Evolutionary conservation across 1,140 invertebrate species (phyloP).

Genomic region (Sycophaga agraensis): DNA sequence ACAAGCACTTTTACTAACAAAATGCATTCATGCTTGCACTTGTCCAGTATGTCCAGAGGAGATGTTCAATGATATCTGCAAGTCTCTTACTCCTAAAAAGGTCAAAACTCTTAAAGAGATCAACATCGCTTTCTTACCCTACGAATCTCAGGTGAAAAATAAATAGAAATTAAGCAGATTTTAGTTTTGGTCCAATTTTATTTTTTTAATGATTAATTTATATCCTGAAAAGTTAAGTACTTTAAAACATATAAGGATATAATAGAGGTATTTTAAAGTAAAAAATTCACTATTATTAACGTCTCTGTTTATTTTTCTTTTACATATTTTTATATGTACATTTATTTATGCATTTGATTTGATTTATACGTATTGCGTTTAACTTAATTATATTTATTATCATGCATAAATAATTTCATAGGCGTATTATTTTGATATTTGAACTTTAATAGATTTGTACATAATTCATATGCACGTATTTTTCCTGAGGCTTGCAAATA

Average conservation of each 20-base stretch:
- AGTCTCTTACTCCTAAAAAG: conserved; percentile 90
- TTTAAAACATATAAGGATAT: too few relatives aligned
- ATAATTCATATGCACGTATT: too few relatives aligned
- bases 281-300: neutral
- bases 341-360: too few relatives aligned
- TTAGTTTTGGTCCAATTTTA: neutral
- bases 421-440: too few relatives aligned
- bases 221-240: neutral
- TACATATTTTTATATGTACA: too few relatives aligned
- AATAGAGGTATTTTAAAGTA: too few relatives aligned
- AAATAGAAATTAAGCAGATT: neutral
- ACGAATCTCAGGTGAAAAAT: conserved; percentile 89
- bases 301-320: neutral
- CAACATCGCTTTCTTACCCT: conserved; percentile 99
- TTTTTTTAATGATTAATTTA: neutral
- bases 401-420: too few relatives aligned
- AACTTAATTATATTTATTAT: too few relatives aligned
- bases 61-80: conserved; percentile 95
- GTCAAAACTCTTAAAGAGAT: conserved; percentile 99
- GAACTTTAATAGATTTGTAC: too few relatives aligned
- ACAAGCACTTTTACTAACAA: conserved; percentile 46
- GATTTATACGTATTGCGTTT: too few relatives aligned
- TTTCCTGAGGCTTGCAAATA: conserved; percentile 21
- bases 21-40: conserved; percentile 53
- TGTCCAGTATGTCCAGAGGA: conserved; percentile 80